Conservation (phyloP, 1,140 invertebrate genomes). For the Maconellicoccus hirsutus region DNA sequence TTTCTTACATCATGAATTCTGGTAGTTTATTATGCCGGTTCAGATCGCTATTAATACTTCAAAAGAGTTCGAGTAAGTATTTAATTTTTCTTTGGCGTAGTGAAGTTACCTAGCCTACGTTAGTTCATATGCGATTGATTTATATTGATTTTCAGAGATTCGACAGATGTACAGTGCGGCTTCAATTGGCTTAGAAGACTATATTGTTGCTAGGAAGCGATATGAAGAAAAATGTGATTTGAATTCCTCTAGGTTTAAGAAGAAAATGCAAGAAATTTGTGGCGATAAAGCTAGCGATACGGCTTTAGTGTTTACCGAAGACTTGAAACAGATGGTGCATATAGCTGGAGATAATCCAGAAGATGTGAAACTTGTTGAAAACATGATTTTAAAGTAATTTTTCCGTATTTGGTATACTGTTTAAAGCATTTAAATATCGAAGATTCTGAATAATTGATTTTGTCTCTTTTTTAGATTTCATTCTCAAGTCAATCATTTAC, state of each 20-base stretch:
- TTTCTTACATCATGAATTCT: too few relatives aligned
- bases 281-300: conserved; percentile 36
- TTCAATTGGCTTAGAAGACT: not conserved
- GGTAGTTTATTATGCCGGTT: too few relatives aligned
- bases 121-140: too few relatives aligned
- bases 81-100: too few relatives aligned
- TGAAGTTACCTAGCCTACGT: too few relatives aligned
- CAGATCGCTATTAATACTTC: too few relatives aligned
- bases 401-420: conserved; percentile 9
- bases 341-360: conserved; percentile 44
- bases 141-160: not conserved
- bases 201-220: not conserved
- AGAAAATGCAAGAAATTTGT: not conserved
- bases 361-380: conserved; percentile 49
- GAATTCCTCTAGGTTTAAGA: not conserved
- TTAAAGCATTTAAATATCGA: conserved; percentile 16
- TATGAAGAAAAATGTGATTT: not conserved
- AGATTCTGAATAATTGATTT: not conserved
- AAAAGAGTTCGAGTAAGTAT: too few relatives aligned
- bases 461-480: conserved; percentile 47
- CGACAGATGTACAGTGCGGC: not conserved
- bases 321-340: conserved; percentile 69
- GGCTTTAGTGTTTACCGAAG: conserved; percentile 68
- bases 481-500: conserved; percentile 52
- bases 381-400: conserved; percentile 53